Evolutionary conservation across 2,113 vertebrate species (phyloP).

Genomic region (Heloderma charlesbogerti): DNA sequence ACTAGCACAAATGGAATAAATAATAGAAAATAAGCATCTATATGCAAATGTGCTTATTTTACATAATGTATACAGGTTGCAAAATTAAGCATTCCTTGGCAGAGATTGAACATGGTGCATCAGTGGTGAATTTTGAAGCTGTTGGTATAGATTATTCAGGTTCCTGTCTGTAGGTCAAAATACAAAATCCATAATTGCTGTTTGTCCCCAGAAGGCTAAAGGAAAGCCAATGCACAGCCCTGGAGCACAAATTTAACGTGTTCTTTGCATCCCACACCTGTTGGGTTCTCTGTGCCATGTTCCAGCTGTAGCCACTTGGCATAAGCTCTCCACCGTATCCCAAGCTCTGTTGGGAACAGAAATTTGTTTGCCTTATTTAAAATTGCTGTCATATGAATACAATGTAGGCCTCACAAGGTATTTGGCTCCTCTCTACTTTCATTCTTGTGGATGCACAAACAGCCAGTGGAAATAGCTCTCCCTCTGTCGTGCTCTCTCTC

Average conservation of each 20-base stretch:
- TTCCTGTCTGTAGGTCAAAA: not conserved
- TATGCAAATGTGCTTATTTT: constrained; percentile 8
- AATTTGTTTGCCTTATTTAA: constrained; percentile 68
- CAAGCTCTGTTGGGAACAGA: not conserved
- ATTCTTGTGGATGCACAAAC: constrained; percentile 63
- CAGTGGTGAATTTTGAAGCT: not conserved
- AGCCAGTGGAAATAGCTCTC: constrained; percentile 55
- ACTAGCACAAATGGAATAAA: not conserved
- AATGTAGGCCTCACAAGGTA: constrained; percentile 36
- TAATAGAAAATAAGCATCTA: not conserved
- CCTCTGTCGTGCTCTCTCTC: constrained; percentile 7
- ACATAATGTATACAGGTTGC: not conserved
- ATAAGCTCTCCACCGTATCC: constrained; percentile 45
- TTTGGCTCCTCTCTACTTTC: constrained; percentile 53
- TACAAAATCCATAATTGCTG: not conserved
- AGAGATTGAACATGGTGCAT: not conserved
- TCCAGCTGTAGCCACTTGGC: not conserved
- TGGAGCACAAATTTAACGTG: not conserved
- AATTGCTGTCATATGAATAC: constrained; percentile 50
- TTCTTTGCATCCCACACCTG: not conserved
- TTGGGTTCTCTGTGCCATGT: not conserved
- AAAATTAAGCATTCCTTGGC: not conserved
- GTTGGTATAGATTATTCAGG: not conserved
- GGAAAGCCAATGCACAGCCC: too few relatives aligned
- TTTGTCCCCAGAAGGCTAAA: not conserved